Evolutionary conservation across 2,888 invertebrate genomes (phyloP).

Genomic region (Acleris cristana): DNA sequence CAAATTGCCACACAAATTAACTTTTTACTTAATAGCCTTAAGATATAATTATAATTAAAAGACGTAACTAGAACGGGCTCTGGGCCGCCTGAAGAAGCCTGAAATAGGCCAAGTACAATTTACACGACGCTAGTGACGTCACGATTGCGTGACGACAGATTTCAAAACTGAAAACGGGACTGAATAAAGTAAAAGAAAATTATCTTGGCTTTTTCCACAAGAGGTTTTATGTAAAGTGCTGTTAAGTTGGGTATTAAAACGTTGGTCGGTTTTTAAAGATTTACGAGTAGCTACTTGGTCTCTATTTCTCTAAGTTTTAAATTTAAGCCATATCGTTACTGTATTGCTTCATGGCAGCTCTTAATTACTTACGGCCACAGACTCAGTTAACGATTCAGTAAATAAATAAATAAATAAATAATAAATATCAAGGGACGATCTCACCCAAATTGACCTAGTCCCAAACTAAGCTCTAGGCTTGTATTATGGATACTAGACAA

Average conservation of each 20-base stretch:
- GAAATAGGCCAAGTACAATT: constrained; percentile 68
- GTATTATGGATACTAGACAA: too few species aligned
- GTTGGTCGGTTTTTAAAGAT: constrained; percentile 7
- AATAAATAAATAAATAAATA: too few species aligned
- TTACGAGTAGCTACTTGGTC: too few species aligned
- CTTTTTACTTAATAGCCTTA: not conserved
- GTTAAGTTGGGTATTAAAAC: not conserved
- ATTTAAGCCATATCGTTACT: too few species aligned
- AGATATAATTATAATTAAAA: constrained; percentile 28
- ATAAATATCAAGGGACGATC: too few species aligned
- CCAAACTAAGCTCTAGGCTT: too few species aligned
- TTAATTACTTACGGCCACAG: too few species aligned
- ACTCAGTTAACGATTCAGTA: too few species aligned
- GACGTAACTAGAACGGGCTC: constrained; percentile 33
- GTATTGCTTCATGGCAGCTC: too few species aligned
- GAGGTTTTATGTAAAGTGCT: constrained; percentile 19
- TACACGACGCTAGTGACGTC: constrained; percentile 59
- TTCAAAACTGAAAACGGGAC: constrained; percentile 18
- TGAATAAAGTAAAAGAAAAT: constrained; percentile 36
- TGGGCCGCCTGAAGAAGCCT: constrained; percentile 50
- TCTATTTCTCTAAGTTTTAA: too few species aligned
- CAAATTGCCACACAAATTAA: constrained; percentile 11
- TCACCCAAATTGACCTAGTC: too few species aligned
- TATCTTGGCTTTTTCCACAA: constrained; percentile 25
- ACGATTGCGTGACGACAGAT: constrained; percentile 46